Percentiles rank a stretch among this genome's conserved stretches.
Conservation (phyloP, 2,797 vertebrate species). For the Mus spretus region DNA sequence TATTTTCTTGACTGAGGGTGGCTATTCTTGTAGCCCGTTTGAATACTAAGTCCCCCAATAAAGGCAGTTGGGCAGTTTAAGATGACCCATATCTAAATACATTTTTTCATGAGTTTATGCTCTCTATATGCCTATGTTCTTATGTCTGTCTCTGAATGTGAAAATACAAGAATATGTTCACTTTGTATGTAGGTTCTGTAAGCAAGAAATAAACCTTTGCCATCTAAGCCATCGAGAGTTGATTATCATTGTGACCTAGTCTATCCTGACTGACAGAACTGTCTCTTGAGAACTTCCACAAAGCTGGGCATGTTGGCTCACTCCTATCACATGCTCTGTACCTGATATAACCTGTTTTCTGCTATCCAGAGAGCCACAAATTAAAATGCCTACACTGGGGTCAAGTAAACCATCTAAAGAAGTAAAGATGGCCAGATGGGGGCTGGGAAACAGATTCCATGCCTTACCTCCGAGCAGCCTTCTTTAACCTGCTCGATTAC, state of each 20-base stretch:
- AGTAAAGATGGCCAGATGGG: neutral
- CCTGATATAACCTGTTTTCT: neutral
- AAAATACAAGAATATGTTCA: conserved; percentile 64
- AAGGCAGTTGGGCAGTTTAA: conserved; percentile 54
- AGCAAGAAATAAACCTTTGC: conserved; percentile 79
- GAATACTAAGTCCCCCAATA: conserved; percentile 46
- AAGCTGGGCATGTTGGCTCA: neutral
- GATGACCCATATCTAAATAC: conserved; percentile 54
- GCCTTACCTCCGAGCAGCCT: neutral
- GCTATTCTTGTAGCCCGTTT: conserved; percentile 28
- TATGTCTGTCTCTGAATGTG: conserved; percentile 58
- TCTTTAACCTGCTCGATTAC: neutral
- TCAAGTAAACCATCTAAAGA: neutral
- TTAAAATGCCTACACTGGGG: neutral
- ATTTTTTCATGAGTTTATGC: conserved; percentile 64
- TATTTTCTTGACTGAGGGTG: conserved; percentile 41
- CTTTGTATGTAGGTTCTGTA: conserved; percentile 61
- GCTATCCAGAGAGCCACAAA: conserved; percentile 23
- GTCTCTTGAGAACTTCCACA: conserved; percentile 31
- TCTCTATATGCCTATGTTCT: conserved; percentile 45
- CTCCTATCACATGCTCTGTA: neutral
- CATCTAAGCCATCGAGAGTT: conserved; percentile 62
- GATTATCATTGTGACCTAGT: conserved; percentile 36
- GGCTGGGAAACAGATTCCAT: neutral
- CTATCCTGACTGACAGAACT: conserved; percentile 35